Percentiles rank a stretch among this genome's conserved stretches.
Conservation (phyloP, 2,797 vertebrate species). For the Cryptoblepharus egeriae region DNA sequence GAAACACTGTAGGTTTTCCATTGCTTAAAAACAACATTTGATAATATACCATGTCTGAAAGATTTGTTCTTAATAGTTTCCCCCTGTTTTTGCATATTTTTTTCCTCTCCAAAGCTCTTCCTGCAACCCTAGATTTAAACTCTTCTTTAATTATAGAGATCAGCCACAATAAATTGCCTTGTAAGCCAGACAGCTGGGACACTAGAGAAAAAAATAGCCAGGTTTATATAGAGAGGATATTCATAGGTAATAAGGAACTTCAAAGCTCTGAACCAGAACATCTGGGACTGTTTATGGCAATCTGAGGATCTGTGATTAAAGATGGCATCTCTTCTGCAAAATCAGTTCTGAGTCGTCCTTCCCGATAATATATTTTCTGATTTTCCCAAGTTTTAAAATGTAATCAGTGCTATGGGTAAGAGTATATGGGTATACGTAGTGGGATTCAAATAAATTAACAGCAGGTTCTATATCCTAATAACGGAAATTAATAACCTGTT, state of each 20-base stretch:
- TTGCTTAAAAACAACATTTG: no score
- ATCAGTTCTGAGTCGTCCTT: neutral
- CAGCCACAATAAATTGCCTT: neutral
- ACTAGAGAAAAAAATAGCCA: neutral
- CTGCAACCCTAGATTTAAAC: neutral
- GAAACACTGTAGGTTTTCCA: neutral
- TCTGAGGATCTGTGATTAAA: constrained; percentile 7
- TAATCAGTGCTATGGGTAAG: neutral
- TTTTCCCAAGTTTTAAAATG: neutral
- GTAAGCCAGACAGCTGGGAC: neutral
- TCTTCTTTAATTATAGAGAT: neutral
- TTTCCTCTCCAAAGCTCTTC: neutral
- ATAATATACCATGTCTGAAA: neutral
- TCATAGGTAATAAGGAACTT: neutral
- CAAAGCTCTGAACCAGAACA: neutral
- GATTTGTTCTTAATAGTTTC: neutral
- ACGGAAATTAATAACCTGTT: no score
- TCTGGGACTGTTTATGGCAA: constrained; percentile 21
- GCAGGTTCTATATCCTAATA: no score
- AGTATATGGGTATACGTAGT: no score
- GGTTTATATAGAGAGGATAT: neutral
- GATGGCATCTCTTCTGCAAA: neutral
- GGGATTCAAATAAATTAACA: no score
- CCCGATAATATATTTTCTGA: neutral
- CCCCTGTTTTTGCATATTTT: neutral